Base-by-base conservation (phyloP, 2,888 invertebrate genomes). In the Marronus borbonicus region DNA sequence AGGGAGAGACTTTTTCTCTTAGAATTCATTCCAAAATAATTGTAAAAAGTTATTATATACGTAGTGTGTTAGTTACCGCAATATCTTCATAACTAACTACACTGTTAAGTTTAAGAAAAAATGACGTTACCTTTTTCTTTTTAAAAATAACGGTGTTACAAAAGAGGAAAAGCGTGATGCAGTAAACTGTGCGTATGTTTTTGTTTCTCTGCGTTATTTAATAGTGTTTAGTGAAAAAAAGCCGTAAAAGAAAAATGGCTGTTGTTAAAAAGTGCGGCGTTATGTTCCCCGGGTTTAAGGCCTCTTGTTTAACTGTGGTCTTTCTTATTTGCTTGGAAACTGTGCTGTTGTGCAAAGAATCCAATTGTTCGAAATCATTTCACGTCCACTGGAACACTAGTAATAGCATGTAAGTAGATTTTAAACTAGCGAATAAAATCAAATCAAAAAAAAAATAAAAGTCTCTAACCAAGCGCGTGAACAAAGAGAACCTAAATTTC, bases 351-450 rank as follows among this genome's bases (percentile, higher is more conserved):
- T 91, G 91, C 80, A 91, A 90, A 76, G 90, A 91, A 85, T 90
- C 90, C 86, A 94, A 94, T 88, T 94, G 94, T 90, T 94, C 95
- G 80, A 95, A 95, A 88, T 93, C 94, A 77, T 95, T 95, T 90
- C 94, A 94, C 90, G 95, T 96, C 90, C 95, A 96, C 87, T 96
- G 96, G 96, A 96, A 96, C 91, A 95, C 95, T 83, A 94, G 95
- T 82, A 96, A 96, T 89, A 95, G 96, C 88, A 96, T 96, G 92
- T 92, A 90, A 91, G 92, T 91, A 62, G n/a, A 39, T 39, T 44
- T 12, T n/a, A 55, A 36, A 66, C 8, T 17, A 17, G 17, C 20
- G 17, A 3, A 12, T 66, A 10, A 17, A 4, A 14, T 44, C 39
- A 2, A 7, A 12, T 17, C 31, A 52, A 39, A 5, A 17, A 31